Base-by-base conservation (phyloP, 2,888 invertebrate genomes). In the Macrosiphum euphorbiae region DNA sequence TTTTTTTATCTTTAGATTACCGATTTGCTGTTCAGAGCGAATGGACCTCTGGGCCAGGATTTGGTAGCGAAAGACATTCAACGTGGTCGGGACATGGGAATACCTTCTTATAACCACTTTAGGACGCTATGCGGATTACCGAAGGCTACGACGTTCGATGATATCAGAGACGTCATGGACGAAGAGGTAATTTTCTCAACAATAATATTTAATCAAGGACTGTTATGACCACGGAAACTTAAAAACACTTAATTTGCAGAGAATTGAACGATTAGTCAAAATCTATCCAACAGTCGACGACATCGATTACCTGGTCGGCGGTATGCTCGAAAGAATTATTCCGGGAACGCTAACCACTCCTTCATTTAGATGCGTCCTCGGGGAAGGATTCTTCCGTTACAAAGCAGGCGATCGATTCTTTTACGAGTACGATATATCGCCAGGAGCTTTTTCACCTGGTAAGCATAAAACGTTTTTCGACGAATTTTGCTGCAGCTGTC, bases 41-140 rank as follows among this genome's bases (percentile, higher is more conserved):
- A 91, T n/a, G 94, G 92, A 24, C 94, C 94, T 3, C 84, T 94
- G 67, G 98, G 98, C 95, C 97, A 98, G 97, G 98, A 99, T 96
- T 96, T 99, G 95, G 98, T 98, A n/a, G 98, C 98, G 20, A 98
- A 98, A 95, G 98, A 99, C 96, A 98, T 99, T 98, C 98, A 98
- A 96, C 97, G 99, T 95, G 98, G 98, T 91, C 97, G 99, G 94
- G 98, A 99, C 96, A 98, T 98, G 95, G 99, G 98, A 94, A 96
- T 98, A 94, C 98, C 98, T 67, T 98, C 98, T 91, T 99, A 98
- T 96, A 98, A 98, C 98, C 98, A 98, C 96, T 98, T 98, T 96
- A 96, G 98, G 95, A 98, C 98, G 96, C 98, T 98, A 97, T 98
- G 98, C 95, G 98, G 98, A 10, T 96, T 98, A 52, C 97, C 98